These are phyloP conservation scores for Sebastes iracundus DNA, from an alignment of 2,797 vertebrate species.

Conservation along the genomic window DNA sequence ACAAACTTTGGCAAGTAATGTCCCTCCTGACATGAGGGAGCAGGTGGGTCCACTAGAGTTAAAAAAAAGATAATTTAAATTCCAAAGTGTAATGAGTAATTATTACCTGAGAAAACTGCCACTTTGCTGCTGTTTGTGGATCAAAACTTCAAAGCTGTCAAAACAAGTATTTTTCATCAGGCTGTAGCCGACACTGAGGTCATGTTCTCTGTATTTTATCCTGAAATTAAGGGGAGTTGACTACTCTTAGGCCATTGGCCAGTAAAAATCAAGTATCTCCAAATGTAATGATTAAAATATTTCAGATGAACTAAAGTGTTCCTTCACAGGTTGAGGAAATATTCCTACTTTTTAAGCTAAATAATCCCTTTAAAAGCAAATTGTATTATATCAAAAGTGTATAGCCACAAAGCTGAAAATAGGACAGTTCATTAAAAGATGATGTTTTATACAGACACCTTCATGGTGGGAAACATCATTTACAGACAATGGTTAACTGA, in stretches of 20 bases:
- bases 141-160: not conserved
- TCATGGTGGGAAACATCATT: not conserved
- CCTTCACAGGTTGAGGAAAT: not conserved
- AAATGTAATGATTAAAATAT: not conserved
- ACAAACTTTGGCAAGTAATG: slow-evolving; percentile 63
- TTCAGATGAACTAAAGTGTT: not conserved
- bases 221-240: not conserved
- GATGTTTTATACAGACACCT: not conserved
- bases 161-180: not conserved
- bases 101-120: not conserved
- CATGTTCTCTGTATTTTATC: not conserved
- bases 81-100: not conserved
- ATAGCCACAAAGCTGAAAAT: too few species aligned
- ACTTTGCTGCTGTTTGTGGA: not conserved
- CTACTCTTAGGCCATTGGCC: too few species aligned
- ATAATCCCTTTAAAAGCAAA: not conserved
- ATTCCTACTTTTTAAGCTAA: too few species aligned
- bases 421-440: not conserved
- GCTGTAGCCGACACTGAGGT: not conserved
- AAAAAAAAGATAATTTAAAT: not conserved
- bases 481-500: not conserved
- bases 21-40: slow-evolving; percentile 68
- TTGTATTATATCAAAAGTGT: not conserved
- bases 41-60: slow-evolving; percentile 65
- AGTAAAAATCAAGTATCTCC: not conserved